Conservation (phyloP, 2,888 invertebrate genomes). For the Rapana venosa region DNA sequence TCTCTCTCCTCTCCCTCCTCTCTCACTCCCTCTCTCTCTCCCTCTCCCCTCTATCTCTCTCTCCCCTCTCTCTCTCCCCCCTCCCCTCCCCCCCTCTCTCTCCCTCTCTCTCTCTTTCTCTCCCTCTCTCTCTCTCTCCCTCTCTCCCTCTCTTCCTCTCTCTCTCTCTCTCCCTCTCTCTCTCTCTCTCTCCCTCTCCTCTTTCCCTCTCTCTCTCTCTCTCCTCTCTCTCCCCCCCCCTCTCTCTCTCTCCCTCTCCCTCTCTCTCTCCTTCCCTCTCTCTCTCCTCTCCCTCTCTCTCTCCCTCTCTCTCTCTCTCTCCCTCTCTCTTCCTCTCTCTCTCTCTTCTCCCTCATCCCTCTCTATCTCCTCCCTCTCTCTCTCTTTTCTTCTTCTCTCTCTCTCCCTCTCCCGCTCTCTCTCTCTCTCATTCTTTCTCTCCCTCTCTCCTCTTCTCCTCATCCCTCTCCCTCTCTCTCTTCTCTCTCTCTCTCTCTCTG, state of each 20-base stretch:
- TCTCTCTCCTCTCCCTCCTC: neutral
- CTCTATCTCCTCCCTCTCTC: too few species aligned
- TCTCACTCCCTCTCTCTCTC: too few species aligned
- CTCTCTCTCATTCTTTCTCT: neutral
- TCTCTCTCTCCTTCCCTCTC: slow-evolving; percentile 30
- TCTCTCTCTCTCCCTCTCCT: neutral
- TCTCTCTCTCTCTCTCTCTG: neutral
- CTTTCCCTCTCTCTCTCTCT: slow-evolving; percentile 19
- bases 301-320: too few species aligned
- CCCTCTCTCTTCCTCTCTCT: too few species aligned
- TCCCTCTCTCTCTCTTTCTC: neutral
- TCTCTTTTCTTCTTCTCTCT: neutral
- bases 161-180: neutral
- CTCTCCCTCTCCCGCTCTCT: neutral
- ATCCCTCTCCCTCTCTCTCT: too few species aligned
- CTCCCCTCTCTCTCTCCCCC: neutral
- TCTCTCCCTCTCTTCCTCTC: neutral
- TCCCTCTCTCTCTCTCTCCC: neutral
- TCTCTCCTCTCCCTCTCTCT: neutral
- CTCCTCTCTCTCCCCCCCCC: neutral
- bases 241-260: slow-evolving; percentile 26
- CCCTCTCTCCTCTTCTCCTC: neutral
- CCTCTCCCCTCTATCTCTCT: neutral
- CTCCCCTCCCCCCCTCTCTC: slow-evolving; percentile 18
- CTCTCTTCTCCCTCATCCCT: too few species aligned